These are phyloP conservation scores for Selene dorsalis DNA, from an alignment of 2,797 vertebrate genomes.

Conservation along the genomic window DNA sequence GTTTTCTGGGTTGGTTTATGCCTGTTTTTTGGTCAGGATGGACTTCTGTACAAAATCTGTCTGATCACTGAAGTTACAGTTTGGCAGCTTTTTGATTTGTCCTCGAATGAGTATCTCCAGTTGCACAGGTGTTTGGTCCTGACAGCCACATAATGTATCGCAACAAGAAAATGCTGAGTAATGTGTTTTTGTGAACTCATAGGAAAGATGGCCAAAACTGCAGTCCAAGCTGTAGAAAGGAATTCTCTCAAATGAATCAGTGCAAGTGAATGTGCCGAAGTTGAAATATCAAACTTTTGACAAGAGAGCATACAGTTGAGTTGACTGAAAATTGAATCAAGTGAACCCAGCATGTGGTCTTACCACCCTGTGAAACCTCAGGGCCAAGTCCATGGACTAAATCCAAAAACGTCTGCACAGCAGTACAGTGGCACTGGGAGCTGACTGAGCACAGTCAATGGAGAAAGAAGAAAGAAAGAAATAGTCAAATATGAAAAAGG, in stretches of 20 bases:
- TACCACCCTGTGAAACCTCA: not conserved
- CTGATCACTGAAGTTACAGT: not conserved
- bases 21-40: not conserved
- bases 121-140: not conserved
- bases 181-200: not conserved
- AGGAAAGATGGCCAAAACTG: not conserved
- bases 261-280: not conserved
- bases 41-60: not conserved
- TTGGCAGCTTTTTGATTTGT: not conserved
- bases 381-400: not conserved
- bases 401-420: not conserved
- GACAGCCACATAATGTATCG: not conserved
- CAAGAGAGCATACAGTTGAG: not conserved
- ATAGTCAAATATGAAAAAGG: not conserved
- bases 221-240: not conserved
- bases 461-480: too few relatives aligned
- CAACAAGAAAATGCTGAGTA: not conserved
- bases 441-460: not conserved
- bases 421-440: not conserved
- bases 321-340: slow-evolving; percentile 1
- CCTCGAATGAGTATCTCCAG: not conserved
- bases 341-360: not conserved
- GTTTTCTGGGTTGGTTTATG: not conserved
- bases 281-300: slow-evolving; percentile 12
- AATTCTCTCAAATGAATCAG: not conserved